A percentile compares a stretch with the other conserved stretches of the same genome.
phyloP scores from a whole-genome alignment of 2,113 vertebrate genomes.

The Bos javanicus region DNA sequence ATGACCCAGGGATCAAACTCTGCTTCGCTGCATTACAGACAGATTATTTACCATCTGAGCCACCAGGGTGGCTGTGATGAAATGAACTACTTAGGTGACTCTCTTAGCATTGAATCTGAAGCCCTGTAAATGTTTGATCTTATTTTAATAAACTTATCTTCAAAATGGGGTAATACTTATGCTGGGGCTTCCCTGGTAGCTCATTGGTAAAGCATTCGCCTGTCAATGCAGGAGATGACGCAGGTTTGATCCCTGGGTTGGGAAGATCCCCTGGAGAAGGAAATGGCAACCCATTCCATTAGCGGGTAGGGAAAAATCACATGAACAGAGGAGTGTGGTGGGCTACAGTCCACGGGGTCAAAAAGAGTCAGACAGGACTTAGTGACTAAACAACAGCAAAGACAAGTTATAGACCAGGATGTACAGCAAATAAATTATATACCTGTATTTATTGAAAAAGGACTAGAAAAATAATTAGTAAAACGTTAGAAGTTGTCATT shows the following conservation, averaged over 20 bases:
- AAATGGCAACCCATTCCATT: not conserved
- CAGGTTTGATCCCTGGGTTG: not conserved
- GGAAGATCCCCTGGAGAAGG: not conserved
- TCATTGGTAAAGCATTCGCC: not conserved
- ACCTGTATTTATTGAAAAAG: not conserved
- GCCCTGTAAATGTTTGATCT: not conserved
- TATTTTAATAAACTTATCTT: not conserved
- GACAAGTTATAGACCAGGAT: not conserved
- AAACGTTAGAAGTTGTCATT: not conserved
- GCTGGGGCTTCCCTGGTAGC: not conserved
- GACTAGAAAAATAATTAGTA: not conserved
- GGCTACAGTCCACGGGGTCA: not conserved
- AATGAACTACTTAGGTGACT: not conserved
- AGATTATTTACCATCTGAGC: not conserved
- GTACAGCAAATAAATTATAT: not conserved
- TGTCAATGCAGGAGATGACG: not conserved
- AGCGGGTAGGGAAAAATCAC: not conserved
- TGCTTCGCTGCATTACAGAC: fast-evolving
- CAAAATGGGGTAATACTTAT: not conserved
- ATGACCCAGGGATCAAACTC: not conserved
- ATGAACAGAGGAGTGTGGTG: not conserved
- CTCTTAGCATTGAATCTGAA: not conserved
- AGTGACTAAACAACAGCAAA: not conserved
- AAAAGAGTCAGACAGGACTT: not conserved
- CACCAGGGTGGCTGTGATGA: not conserved